phyloP scores from a whole-genome alignment of 1,140 invertebrate species.

The Drosophila setifemur region DNA sequence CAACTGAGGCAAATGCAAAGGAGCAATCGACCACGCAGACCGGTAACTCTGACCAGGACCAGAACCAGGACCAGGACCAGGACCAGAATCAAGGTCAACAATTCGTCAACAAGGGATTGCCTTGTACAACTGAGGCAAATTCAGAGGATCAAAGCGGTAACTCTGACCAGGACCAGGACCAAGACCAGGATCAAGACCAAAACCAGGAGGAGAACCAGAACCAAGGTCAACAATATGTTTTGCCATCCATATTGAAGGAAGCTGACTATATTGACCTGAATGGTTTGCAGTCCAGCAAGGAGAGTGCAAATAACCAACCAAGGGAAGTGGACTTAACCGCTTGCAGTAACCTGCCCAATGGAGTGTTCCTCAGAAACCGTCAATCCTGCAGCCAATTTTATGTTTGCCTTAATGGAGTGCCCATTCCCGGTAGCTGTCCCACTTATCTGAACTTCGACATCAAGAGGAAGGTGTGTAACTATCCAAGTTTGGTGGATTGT shows the following conservation, averaged over 20 bases:
- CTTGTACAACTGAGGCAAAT: no score
- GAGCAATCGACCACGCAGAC: no score
- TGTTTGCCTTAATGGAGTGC: slow-evolving; percentile 31
- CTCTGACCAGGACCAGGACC: no score
- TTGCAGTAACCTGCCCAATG: slow-evolving; percentile 26
- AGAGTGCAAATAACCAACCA: neutral
- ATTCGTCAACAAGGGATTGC: no score
- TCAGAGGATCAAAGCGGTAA: no score
- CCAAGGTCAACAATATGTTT: neutral
- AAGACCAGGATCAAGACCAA: no score
- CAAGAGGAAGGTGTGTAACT: slow-evolving; percentile 54
- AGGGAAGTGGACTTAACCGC: neutral
- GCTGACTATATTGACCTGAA: neutral
- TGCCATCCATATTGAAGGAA: neutral
- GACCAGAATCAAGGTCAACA: no score
- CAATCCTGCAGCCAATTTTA: slow-evolving; percentile 41
- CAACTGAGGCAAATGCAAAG: no score
- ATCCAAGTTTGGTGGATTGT: slow-evolving; percentile 48
- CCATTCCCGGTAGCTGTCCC: slow-evolving; percentile 36
- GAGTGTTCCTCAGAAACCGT: slow-evolving; percentile 26
- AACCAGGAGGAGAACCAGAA: neutral
- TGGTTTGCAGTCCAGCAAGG: neutral
- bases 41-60: no score
- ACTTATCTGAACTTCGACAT: slow-evolving; percentile 45
- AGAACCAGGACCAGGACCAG: no score